Percentiles rank a stretch among this genome's conserved stretches.
These are phyloP conservation scores for Strigamia crassipes DNA, from an alignment of 2,888 invertebrate genomes.

Conservation along the genomic window DNA sequence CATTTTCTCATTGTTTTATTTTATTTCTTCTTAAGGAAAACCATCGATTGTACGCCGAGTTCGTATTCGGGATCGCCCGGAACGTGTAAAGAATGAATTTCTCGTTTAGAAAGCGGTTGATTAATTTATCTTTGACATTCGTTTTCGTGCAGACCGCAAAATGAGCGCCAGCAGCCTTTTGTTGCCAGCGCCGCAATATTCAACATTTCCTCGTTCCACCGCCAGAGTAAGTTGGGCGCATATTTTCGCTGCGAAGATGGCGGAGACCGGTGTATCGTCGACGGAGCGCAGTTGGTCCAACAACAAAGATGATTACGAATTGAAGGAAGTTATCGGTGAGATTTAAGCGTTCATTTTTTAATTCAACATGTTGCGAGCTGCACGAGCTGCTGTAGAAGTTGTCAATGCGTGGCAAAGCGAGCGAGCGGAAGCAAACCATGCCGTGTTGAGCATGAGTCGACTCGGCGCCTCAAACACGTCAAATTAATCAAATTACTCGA, in stretches of 20 bases:
- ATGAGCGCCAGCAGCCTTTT: conserved; percentile 57
- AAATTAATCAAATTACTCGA: not conserved
- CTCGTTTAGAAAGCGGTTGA: not conserved
- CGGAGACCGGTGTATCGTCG: conserved; percentile 55
- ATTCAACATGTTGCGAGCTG: not conserved
- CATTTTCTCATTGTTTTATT: conserved; percentile 23
- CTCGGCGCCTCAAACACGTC: not conserved
- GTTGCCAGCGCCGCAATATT: conserved; percentile 49
- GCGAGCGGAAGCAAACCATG: not conserved
- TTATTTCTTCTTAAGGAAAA: conserved; percentile 62
- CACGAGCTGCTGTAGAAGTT: not conserved
- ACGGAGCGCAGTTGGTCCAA: conserved; percentile 74
- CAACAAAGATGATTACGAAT: conserved; percentile 87
- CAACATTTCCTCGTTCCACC: conserved; percentile 49
- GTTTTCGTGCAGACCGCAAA: conserved; percentile 62
- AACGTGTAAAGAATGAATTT: conserved; percentile 57
- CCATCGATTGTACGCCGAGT: conserved; percentile 65
- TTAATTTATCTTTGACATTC: not conserved
- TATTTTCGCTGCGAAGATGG: conserved; percentile 68
- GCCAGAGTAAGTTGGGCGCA: conserved; percentile 61
- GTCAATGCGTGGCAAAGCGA: not conserved
- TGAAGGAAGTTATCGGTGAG: conserved; percentile 90
- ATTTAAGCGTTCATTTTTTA: conserved; percentile 52
- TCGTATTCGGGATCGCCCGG: conserved; percentile 67
- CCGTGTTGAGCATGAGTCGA: not conserved